Evolutionary conservation across 2,113 vertebrate species (phyloP).

Genomic region (Miniopterus natalensis): DNA sequence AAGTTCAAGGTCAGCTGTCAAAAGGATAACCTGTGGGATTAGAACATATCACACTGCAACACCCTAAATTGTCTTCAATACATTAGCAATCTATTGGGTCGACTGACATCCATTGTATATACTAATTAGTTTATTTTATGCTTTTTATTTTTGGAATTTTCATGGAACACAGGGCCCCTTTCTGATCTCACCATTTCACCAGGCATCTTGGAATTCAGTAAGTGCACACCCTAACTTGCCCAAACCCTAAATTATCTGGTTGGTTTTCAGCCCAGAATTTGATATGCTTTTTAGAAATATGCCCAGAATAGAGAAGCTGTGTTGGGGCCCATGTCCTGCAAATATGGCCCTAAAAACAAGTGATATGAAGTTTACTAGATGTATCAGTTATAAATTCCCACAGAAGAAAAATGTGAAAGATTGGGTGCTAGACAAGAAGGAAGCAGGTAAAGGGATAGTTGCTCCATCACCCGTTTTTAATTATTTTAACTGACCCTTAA

Average conservation of each 20-base stretch:
- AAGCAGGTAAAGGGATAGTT: constrained; percentile 62
- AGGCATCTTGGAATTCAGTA: constrained; percentile 89
- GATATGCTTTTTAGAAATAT: constrained; percentile 79
- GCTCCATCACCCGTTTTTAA: constrained; percentile 54
- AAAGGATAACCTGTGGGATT: constrained; percentile 89
- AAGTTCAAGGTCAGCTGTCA: constrained; percentile 88
- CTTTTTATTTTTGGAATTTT: constrained; percentile 86
- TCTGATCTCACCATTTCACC: constrained; percentile 86
- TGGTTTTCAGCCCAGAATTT: constrained; percentile 86
- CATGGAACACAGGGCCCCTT: constrained; percentile 89
- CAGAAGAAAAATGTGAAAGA: constrained; percentile 74
- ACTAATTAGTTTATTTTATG: constrained; percentile 88
- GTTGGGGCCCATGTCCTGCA: constrained; percentile 67
- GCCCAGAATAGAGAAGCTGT: constrained; percentile 73
- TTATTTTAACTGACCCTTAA: constrained; percentile 76
- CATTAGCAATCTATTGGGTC: constrained; percentile 89
- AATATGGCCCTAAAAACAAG: constrained; percentile 63
- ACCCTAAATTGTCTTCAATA: constrained; percentile 88
- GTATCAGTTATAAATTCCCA: constrained; percentile 73
- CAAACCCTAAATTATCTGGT: constrained; percentile 79
- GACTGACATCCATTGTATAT: constrained; percentile 91
- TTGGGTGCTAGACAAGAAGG: constrained; percentile 75
- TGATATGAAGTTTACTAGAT: constrained; percentile 57
- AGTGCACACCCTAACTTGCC: constrained; percentile 79
- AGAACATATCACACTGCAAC: constrained; percentile 85